Evolutionary conservation across 2,888 invertebrate genomes (phyloP), one percentile per base, ranked within the genome.

Genomic region (Cantharis rufa): DNA sequence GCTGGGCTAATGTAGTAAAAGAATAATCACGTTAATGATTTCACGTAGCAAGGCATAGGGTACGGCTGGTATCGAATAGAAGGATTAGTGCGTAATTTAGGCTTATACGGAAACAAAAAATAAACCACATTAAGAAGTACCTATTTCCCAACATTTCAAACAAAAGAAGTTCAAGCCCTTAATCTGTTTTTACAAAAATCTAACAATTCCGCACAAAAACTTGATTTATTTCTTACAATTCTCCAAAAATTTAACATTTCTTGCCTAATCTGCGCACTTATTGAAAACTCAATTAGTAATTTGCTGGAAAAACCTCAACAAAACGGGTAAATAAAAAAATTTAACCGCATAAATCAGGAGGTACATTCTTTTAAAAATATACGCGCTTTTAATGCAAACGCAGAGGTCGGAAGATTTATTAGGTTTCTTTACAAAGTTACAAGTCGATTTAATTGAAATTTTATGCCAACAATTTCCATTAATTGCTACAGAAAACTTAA

Each of bases 391-490:
- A 66, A 66, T 66, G 18, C 24, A 66, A 66, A 66, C 21, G n/a
- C 64, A 66, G 24, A 66, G 24, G 64, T 66, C 21, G 64, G 24
- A 66, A 66, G 64, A 66, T 66, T 66, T 66, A 66, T 24, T 18
- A 66, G 64, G 21, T 13, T 24, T 66, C 18, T 66, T 66, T 66
- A 21, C 16, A 13, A 21, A 66, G 24, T 21, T 66, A 24, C 21
- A 66, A 66, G 64, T 66, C 64, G 21, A 66, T 66, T 66, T 66
- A 66, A 66, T 66, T 66, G 64, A 66, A 66, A 66, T 66, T 66
- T 66, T 66, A 66, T 66, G n/a, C 64, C 24, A 16, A 21, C 64
- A 66, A 21, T 66, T 24, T 66, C n/a, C 24, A 21, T n/a, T 66
- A 66, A 66, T 66, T 18, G 64, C 64, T 21, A 48, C 48, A 48